Conservation (phyloP, 2,113 vertebrate genomes). For the Pholis gunnellus region DNA sequence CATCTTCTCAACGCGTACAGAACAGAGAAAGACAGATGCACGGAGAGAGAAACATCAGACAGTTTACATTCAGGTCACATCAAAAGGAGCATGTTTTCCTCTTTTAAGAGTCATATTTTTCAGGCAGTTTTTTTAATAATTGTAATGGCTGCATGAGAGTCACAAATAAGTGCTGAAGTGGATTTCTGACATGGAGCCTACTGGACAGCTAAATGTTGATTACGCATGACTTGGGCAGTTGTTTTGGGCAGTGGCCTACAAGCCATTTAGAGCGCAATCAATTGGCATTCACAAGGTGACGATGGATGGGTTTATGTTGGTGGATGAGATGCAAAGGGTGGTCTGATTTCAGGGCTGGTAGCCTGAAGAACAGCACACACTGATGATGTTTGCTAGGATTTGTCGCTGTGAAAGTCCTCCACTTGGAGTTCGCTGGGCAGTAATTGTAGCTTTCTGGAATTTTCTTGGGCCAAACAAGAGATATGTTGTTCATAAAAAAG, state of each 20-base stretch:
- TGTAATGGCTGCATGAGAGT: slow-evolving; percentile 54
- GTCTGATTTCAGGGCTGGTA: slow-evolving; percentile 27
- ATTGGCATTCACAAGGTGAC: slow-evolving; percentile 31
- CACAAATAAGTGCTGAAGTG: slow-evolving; percentile 12
- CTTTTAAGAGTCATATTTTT: slow-evolving; percentile 60
- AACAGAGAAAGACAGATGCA: slow-evolving; percentile 83
- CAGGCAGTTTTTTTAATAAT: slow-evolving; percentile 71
- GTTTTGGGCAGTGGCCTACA: slow-evolving; percentile 66
- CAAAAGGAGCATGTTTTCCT: slow-evolving; percentile 77
- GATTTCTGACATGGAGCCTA: slow-evolving; percentile 20
- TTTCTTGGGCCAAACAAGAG: slow-evolving; percentile 48
- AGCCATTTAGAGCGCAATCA: slow-evolving; percentile 55
- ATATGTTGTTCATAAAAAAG: slow-evolving; percentile 27
- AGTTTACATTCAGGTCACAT: slow-evolving; percentile 86
- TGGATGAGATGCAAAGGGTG: slow-evolving; percentile 11
- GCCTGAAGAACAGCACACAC: slow-evolving; percentile 22
- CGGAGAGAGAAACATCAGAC: slow-evolving; percentile 83
- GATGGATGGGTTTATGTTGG: slow-evolving; percentile 12
- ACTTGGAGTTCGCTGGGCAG: slow-evolving; percentile 57
- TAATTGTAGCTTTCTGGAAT: slow-evolving; percentile 67
- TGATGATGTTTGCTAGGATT: slow-evolving; percentile 9
- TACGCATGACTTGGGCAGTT: slow-evolving; percentile 66
- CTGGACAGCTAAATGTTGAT: slow-evolving; percentile 46
- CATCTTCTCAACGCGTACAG: slow-evolving; percentile 74
- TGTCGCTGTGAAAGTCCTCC: slow-evolving; percentile 32